These are phyloP conservation scores for Ptychodera flava DNA, from an alignment of 35 echinoderm and acorn worm genomes.

Conservation along the genomic window DNA sequence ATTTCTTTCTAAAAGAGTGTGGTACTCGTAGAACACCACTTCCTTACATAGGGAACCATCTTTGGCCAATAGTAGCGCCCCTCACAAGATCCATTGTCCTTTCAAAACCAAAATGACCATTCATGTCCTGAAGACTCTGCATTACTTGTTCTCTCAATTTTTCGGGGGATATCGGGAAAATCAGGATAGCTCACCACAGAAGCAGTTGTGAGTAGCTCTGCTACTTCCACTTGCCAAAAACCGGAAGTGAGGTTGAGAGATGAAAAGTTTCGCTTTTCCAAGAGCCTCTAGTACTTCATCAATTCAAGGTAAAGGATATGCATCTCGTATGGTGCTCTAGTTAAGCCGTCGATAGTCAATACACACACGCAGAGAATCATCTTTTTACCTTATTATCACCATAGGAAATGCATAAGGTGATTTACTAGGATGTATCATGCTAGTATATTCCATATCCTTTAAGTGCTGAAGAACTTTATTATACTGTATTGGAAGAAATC, in stretches of 20 bases:
- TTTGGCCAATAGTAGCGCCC: constrained; percentile 21
- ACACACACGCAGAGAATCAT: neutral
- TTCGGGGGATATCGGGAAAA: constrained; percentile 8
- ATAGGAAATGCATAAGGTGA: no score
- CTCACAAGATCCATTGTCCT: no score
- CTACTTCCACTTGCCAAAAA: neutral
- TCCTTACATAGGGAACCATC: neutral
- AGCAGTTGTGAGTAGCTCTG: constrained; percentile 20
- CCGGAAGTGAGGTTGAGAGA: constrained; percentile 3
- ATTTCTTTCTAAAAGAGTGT: no score
- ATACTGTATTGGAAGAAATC: neutral
- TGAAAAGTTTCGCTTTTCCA: neutral
- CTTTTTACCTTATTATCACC: neutral
- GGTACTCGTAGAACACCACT: constrained; percentile 13
- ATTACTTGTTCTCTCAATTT: constrained; percentile 13
- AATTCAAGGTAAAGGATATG: constrained; percentile 4
- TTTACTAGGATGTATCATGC: neutral
- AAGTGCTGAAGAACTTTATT: neutral
- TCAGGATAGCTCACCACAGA: constrained; percentile 52
- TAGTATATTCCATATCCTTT: neutral
- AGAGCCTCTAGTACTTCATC: constrained; percentile 10
- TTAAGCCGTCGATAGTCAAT: constrained; percentile 4
- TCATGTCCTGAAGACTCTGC: constrained; percentile 10
- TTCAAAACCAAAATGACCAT: no score
- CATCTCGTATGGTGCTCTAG: neutral